Evolutionary conservation across 2,113 vertebrate species (phyloP), one percentile per base, ranked within the genome.

Genomic region (Corydoras maculifer): DNA sequence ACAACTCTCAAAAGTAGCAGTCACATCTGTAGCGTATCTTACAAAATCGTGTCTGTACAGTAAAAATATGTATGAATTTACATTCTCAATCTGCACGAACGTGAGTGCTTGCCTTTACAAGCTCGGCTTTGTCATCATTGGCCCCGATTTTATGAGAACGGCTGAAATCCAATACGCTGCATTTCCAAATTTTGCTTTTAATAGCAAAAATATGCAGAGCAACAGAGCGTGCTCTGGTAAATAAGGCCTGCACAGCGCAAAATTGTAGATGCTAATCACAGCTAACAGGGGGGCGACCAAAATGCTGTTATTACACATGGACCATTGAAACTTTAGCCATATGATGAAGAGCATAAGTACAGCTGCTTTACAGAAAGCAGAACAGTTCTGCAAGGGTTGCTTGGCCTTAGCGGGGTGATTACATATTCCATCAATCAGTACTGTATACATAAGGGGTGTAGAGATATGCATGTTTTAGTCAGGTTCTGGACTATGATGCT

Each of bases 121-220:
- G 71, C 66, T 74, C 31, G 65, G 69, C 75, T 77, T 74, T 82
- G 70, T 82, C 79, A 81, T 81, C 79, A 67, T 78, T 86, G 83
- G 85, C 83, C 82, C 70, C 15, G 51, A 3, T 74, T 76, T 68
- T 59, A 43, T 54, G 53, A 70, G n/a, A 74, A 79, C 59, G 65
- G 79, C 30, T 60, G 79, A 82, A 80, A 85, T 57, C 67, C n/a
- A 79, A 83, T 83, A 73, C 75, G 29, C 69, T 72, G 75, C 63
- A 66, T 63, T 70, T 77, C 72, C 1, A 58, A 70, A 54, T 80
- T 79, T 82, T 12, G 70, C 77, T 77, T 58, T 79, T 79, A 83
- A 82, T 84, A 80, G 78, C 80, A 75, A 73, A 78, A 84, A 83
- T 81, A 77, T 82, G 68, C 74, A 14, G 73, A 69, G 75, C 4